A percentile compares a stretch with the other conserved stretches of the same genome.
These are phyloP conservation scores for Coelopa pilipes DNA, from an alignment of 2,888 invertebrate genomes.

Conservation along the genomic window DNA sequence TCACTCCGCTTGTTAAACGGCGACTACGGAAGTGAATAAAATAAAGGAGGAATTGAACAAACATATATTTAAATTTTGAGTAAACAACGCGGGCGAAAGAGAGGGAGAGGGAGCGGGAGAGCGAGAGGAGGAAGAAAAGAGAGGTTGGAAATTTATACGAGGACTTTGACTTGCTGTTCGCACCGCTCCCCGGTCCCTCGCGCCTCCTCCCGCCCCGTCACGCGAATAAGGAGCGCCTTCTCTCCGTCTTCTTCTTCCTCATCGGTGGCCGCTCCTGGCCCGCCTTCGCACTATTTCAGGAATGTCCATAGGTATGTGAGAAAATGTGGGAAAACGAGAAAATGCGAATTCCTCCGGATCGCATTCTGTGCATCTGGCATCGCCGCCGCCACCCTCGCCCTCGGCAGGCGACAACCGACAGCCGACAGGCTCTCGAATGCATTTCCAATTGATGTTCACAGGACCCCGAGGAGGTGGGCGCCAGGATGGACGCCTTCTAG, in stretches of 20 bases:
- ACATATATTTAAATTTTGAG: too few relatives aligned
- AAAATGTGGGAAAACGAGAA: constrained; percentile 7
- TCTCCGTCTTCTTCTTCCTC: not conserved
- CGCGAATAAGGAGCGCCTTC: not conserved
- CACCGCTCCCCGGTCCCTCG: too few relatives aligned
- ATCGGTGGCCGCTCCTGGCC: not conserved
- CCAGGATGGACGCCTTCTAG: not conserved
- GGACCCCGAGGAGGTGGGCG: not conserved
- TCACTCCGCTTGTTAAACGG: not conserved
- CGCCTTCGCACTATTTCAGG: not conserved
- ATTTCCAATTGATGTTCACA: constrained; percentile 31
- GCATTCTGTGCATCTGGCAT: constrained; percentile 13
- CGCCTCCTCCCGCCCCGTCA: not conserved
- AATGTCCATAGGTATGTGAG: constrained; percentile 20
- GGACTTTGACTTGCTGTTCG: too few relatives aligned
- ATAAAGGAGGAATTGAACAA: not conserved
- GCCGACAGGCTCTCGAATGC: constrained; percentile 11
- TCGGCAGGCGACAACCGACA: not conserved
- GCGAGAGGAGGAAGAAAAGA: too few relatives aligned
- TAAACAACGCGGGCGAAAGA: too few relatives aligned
- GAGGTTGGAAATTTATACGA: too few relatives aligned
- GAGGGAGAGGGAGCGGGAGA: too few relatives aligned
- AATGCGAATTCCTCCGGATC: constrained; percentile 21
- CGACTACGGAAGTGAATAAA: not conserved
- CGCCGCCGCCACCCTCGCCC: not conserved